Evolutionary conservation across 2,113 vertebrate species (phyloP).

Genomic region (Myxocyprinus asiaticus): DNA sequence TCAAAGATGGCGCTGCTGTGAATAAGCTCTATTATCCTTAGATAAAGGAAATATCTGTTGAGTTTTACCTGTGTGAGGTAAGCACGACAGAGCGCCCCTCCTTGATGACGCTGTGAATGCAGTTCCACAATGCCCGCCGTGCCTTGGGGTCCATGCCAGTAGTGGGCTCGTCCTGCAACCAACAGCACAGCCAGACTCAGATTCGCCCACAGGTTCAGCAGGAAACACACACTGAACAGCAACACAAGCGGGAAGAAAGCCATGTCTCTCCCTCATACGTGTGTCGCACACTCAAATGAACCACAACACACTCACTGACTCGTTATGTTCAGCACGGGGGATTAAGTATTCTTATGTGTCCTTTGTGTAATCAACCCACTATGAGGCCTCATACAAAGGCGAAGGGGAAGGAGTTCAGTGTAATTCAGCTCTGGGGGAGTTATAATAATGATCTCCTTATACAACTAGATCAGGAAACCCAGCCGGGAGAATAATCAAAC

Average conservation of each 20-base stretch:
- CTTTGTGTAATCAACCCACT: neutral
- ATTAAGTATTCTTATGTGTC: neutral
- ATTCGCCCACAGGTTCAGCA: slow-evolving; percentile 55
- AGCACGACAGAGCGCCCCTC: slow-evolving; percentile 94
- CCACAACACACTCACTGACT: neutral
- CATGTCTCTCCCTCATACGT: slow-evolving; percentile 10
- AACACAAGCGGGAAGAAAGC: neutral
- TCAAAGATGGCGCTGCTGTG: too few relatives aligned
- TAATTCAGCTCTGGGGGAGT: slow-evolving; percentile 5
- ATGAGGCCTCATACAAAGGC: neutral
- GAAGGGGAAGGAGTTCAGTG: slow-evolving; percentile 28
- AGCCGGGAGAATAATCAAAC: slow-evolving; percentile 17
- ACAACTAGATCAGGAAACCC: slow-evolving; percentile 24
- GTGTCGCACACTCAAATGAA: slow-evolving; percentile 2
- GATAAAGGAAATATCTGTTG: neutral
- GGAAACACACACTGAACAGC: slow-evolving; percentile 54
- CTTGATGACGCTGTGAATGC: slow-evolving; percentile 90
- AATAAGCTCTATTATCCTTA: too few relatives aligned
- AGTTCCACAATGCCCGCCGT: slow-evolving; percentile 93
- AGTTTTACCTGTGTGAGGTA: slow-evolving; percentile 90
- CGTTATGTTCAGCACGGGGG: too few relatives aligned
- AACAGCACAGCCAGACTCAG: slow-evolving; percentile 54
- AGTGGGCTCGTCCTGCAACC: slow-evolving; percentile 91
- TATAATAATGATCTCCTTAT: slow-evolving; percentile 24
- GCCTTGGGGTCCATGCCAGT: slow-evolving; percentile 99